Percentiles rank a stretch among this genome's conserved stretches.
Conservation (phyloP, 2,797 vertebrate genomes). For the Xiphorhynchus erythropygius region DNA sequence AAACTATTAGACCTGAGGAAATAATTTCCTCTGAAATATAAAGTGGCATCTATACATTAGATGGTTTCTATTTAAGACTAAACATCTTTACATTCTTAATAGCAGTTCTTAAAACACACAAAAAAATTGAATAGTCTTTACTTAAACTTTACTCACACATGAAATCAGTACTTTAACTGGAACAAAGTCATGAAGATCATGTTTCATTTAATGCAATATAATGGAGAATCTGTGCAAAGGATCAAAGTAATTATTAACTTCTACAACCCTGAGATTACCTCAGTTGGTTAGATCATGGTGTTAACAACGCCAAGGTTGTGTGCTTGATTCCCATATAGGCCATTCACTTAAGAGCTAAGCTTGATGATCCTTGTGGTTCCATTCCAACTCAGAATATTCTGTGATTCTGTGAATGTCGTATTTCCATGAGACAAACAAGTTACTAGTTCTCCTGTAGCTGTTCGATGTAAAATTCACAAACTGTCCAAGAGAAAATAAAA, state of each 20-base stretch:
- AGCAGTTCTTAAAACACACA: not conserved
- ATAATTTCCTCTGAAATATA: not conserved
- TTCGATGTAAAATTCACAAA: not conserved
- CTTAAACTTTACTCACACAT: not conserved
- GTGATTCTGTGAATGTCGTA: not conserved
- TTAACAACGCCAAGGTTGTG: not conserved
- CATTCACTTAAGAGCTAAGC: not conserved
- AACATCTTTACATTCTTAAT: not conserved
- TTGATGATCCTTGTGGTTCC: not conserved
- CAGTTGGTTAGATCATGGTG: not conserved
- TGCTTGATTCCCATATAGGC: not conserved
- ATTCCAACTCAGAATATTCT: not conserved
- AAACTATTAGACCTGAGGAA: not conserved
- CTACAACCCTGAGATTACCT: not conserved
- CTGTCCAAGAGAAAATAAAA: not conserved
- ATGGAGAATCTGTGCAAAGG: not conserved
- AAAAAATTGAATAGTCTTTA: not conserved
- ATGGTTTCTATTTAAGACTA: not conserved
- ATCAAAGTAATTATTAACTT: conserved; percentile 55
- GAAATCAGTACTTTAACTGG: not conserved
- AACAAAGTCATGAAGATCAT: not conserved
- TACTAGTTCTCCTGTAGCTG: not conserved
- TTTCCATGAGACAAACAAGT: not conserved
- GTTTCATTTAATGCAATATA: not conserved
- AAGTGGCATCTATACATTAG: not conserved